Conservation (phyloP, 2,888 invertebrate genomes). For the Eristalis arbustorum region DNA sequence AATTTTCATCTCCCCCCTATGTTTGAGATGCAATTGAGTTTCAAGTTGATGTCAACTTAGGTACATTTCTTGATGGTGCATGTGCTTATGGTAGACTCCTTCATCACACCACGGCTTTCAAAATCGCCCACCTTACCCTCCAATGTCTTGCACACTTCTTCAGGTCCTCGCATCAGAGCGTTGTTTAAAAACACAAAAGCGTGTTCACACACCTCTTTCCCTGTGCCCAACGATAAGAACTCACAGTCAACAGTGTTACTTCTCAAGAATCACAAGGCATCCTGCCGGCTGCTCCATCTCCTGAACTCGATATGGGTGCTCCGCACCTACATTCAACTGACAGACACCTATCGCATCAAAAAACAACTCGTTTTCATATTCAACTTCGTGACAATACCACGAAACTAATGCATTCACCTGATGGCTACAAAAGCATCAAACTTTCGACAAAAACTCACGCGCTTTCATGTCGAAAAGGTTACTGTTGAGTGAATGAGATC, state of each 20-base stretch:
- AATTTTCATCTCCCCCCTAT: too few relatives aligned
- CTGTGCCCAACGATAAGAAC: neutral
- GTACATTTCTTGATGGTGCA: too few relatives aligned
- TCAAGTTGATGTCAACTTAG: too few relatives aligned
- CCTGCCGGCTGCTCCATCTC: neutral
- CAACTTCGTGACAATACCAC: neutral
- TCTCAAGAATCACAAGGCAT: neutral
- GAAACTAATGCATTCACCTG: neutral
- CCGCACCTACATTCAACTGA: neutral
- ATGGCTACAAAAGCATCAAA: neutral
- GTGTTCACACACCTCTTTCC: too few relatives aligned
- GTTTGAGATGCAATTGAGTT: too few relatives aligned
- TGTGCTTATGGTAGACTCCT: too few relatives aligned
- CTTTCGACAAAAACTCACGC: neutral
- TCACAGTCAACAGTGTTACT: neutral
- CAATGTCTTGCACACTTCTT: too few relatives aligned
- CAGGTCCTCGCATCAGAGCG: too few relatives aligned
- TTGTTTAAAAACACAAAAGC: too few relatives aligned
- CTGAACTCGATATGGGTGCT: neutral
- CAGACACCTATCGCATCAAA: neutral
- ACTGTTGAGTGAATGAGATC: constrained; percentile 47
- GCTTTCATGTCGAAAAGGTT: constrained; percentile 24
- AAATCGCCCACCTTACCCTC: too few relatives aligned
- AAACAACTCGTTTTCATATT: neutral
- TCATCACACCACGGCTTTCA: too few relatives aligned